These are phyloP conservation scores for Hirtodrosophila alboralis DNA, from an alignment of 2,888 invertebrate species.

Conservation along the genomic window DNA sequence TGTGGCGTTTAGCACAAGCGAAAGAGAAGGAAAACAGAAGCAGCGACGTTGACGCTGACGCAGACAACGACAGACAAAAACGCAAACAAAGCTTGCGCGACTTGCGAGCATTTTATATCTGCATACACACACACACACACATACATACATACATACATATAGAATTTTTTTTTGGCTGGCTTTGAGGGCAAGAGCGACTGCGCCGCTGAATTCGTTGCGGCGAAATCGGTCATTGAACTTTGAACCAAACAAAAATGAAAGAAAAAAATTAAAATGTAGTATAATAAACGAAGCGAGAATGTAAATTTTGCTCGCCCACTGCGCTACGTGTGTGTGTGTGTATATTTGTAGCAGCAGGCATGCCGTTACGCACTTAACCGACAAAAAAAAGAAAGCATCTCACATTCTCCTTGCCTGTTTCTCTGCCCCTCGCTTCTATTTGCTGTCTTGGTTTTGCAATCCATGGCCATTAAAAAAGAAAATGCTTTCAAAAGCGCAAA, in stretches of 20 bases:
- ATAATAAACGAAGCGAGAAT: conserved; percentile 45
- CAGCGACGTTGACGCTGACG: not conserved
- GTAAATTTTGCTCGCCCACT: conserved; percentile 27
- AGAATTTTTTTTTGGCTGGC: not conserved
- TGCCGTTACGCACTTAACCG: conserved; percentile 64
- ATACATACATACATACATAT: too few relatives aligned
- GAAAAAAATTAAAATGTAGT: too few relatives aligned
- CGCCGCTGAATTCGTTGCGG: conserved; percentile 56
- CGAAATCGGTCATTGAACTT: conserved; percentile 79
- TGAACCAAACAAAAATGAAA: conserved; percentile 62
- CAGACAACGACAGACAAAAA: not conserved
- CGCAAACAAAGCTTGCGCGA: conserved; percentile 36
- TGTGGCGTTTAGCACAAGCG: conserved; percentile 36
- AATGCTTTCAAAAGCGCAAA: conserved; percentile 54
- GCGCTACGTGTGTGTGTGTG: conserved; percentile 4
- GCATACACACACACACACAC: too few relatives aligned
- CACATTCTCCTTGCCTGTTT: conserved; percentile 13
- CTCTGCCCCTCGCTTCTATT: not conserved
- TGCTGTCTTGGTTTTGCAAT: conserved; percentile 21
- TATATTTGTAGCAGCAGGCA: conserved; percentile 23
- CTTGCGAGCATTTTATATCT: not conserved
- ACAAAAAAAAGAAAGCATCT: conserved; percentile 56
- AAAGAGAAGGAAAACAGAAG: not conserved
- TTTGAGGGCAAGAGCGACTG: conserved; percentile 42
- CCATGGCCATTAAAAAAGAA: conserved; percentile 39